Evolutionary conservation across 2,113 vertebrate species (phyloP).

Genomic region (Prunella fulvescens): DNA sequence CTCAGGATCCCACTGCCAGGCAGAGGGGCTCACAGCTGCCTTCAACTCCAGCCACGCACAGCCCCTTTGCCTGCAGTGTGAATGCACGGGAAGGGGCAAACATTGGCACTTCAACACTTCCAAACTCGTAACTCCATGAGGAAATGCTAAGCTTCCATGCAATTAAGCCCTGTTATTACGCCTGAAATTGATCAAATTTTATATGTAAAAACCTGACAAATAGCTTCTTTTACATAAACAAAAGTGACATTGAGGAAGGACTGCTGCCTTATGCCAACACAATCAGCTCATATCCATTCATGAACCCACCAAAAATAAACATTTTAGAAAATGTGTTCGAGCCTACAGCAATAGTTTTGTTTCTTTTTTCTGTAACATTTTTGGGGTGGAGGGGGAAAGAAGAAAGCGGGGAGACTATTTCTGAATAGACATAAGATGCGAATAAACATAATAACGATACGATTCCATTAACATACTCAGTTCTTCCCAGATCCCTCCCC

Average conservation of each 20-base stretch:
- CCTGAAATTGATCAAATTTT: not conserved
- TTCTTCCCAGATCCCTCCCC: not conserved
- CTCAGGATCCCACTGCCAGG: not conserved
- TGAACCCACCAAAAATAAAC: not conserved
- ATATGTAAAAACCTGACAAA: not conserved
- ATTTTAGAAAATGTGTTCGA: not conserved
- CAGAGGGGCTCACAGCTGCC: not conserved
- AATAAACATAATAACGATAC: not conserved
- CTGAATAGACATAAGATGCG: not conserved
- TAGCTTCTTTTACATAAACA: not conserved
- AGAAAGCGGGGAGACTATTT: not conserved
- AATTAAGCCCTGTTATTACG: not conserved
- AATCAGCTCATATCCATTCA: not conserved
- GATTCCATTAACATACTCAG: not conserved
- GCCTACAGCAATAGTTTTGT: not conserved
- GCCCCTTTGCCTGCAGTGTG: accelerated
- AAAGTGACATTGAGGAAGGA: not conserved
- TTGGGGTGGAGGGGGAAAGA: not conserved
- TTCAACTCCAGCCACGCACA: not conserved
- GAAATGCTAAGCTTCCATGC: not conserved
- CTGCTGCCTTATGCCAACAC: not conserved
- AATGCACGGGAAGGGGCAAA: accelerated
- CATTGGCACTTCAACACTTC: accelerated
- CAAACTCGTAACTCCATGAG: accelerated
- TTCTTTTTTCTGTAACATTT: not conserved